Conservation (phyloP, 1,140 invertebrate species). For the Macrotrachela quadricornifera region DNA sequence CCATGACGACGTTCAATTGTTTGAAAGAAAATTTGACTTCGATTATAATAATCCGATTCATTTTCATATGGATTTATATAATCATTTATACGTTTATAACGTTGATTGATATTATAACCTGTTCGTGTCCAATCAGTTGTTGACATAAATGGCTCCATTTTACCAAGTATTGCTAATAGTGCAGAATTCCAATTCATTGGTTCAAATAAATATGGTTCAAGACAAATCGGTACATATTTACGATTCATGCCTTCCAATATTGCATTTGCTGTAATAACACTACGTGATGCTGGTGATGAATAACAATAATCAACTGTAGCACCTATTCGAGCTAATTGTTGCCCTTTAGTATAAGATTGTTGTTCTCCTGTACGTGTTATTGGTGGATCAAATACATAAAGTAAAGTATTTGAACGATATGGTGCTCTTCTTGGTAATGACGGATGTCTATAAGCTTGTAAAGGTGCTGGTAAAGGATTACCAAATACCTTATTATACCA, state of each 20-base stretch:
- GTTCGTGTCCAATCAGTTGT: background rate
- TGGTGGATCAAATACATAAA: background rate
- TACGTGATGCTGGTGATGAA: constrained; percentile 62
- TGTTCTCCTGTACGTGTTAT: background rate
- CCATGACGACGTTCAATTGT: background rate
- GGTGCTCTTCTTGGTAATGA: background rate
- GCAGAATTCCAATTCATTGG: background rate
- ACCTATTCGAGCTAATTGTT: background rate
- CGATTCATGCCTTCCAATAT: constrained; percentile 27
- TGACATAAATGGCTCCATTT: background rate
- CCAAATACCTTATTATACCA: background rate
- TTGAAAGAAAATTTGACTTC: background rate
- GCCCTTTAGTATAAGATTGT: background rate
- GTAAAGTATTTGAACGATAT: background rate
- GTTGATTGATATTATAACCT: background rate
- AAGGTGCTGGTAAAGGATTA: background rate
- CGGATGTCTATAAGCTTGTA: background rate
- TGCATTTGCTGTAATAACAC: constrained; percentile 62
- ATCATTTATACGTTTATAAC: background rate
- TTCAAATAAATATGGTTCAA: background rate
- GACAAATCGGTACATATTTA: background rate
- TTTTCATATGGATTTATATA: background rate
- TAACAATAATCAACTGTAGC: constrained; percentile 40
- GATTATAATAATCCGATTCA: background rate
- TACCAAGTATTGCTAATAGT: background rate